A percentile compares a stretch with the other conserved stretches of the same genome.
Conservation (phyloP, 2,888 invertebrate genomes). For the Hydropsyche betteni region DNA sequence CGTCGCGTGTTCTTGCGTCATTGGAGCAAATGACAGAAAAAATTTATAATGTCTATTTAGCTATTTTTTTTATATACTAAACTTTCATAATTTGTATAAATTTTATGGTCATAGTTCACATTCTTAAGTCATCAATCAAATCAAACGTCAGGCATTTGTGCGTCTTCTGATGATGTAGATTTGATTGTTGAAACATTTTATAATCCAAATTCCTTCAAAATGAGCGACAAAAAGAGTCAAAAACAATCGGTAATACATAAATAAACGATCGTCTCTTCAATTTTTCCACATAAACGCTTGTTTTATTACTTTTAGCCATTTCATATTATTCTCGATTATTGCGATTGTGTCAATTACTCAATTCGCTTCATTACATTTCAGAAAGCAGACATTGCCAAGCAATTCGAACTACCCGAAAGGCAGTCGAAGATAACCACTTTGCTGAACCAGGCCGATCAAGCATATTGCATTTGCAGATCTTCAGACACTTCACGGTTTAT, state of each 20-base stretch:
- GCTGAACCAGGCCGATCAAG: slow-evolving; percentile 88
- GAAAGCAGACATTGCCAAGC: slow-evolving; percentile 90
- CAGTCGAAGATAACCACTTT: slow-evolving; percentile 90
- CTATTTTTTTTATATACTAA: too few species aligned
- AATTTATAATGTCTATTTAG: too few species aligned
- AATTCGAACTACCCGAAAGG: slow-evolving; percentile 87
- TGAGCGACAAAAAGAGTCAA: slow-evolving; percentile 47
- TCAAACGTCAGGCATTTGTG: too few species aligned
- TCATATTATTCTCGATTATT: not conserved
- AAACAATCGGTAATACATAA: slow-evolving; percentile 44
- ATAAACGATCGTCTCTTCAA: too few species aligned
- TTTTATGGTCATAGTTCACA: too few species aligned
- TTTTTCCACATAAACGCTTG: not conserved
- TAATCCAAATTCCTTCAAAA: slow-evolving; percentile 3
- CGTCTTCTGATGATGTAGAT: too few species aligned
- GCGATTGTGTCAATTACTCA: too few species aligned
- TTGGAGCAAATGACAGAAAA: too few species aligned
- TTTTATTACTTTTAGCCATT: not conserved
- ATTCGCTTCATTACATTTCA: slow-evolving; percentile 55
- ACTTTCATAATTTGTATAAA: too few species aligned
- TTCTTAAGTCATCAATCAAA: too few species aligned
- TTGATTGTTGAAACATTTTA: too few species aligned
- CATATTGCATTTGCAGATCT: slow-evolving; percentile 94
- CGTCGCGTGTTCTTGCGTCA: too few species aligned
- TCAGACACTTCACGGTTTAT: slow-evolving; percentile 95